These are phyloP conservation scores for Operophtera brumata DNA, from an alignment of 2,888 invertebrate species.

Conservation along the genomic window DNA sequence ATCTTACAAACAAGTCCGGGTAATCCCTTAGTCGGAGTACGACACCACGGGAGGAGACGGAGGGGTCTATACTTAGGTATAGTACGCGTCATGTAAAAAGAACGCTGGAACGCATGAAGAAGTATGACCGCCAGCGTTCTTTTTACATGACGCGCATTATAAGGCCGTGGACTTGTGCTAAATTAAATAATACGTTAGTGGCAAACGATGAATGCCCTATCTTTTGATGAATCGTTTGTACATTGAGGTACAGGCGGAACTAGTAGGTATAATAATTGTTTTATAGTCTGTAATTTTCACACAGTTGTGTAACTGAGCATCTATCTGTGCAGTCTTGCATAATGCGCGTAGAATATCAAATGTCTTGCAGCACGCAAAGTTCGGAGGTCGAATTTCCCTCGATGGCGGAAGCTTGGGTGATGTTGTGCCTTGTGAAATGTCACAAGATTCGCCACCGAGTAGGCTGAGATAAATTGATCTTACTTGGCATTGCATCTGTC, in stretches of 20 bases:
- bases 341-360: slow-evolving; percentile 39
- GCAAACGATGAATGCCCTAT: slow-evolving; percentile 2
- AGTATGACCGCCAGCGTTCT: too few species aligned
- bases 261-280: slow-evolving; percentile 15
- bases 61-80: too few species aligned
- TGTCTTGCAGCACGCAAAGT: slow-evolving; percentile 48
- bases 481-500: too few species aligned
- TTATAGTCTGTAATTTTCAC: slow-evolving; percentile 28
- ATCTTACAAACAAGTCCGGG: too few species aligned
- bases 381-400: slow-evolving; percentile 65
- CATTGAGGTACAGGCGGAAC: slow-evolving; percentile 11
- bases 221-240: slow-evolving; percentile 10
- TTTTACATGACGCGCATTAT: too few species aligned
- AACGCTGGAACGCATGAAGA: too few species aligned
- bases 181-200: neutral
- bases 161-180: neutral
- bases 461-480: neutral
- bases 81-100: too few species aligned
- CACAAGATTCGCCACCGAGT: slow-evolving; percentile 16
- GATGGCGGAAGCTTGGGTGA: slow-evolving; percentile 64
- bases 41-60: too few species aligned
- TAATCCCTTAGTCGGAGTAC: too few species aligned
- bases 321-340: slow-evolving; percentile 40
- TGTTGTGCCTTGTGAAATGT: slow-evolving; percentile 47
- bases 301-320: slow-evolving; percentile 37